Percentiles rank a stretch among this genome's conserved stretches.
These are phyloP conservation scores for Hartigia nigra DNA, from an alignment of 2,888 invertebrate genomes.

Conservation along the genomic window DNA sequence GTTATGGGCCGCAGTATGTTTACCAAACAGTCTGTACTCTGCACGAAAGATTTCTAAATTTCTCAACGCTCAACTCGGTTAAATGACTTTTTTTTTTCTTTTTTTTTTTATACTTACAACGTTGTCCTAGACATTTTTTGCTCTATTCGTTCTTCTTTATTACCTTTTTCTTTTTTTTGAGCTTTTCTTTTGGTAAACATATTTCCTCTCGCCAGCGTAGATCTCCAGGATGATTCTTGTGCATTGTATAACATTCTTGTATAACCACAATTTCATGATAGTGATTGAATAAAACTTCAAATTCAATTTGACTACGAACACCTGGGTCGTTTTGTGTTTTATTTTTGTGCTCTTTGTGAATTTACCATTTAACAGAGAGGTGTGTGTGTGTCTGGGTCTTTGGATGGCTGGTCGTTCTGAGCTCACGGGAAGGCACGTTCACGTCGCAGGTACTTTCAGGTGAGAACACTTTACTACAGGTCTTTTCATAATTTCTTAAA, in stretches of 20 bases:
- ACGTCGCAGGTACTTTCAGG: constrained; percentile 11
- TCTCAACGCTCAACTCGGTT: constrained; percentile 8
- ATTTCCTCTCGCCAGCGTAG: constrained; percentile 53
- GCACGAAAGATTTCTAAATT: constrained; percentile 21
- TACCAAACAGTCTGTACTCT: constrained; percentile 43
- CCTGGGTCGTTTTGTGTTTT: constrained; percentile 57
- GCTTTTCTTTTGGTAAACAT: constrained; percentile 51
- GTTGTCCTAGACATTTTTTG: constrained; percentile 14
- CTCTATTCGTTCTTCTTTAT: constrained; percentile 17
- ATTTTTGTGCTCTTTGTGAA: constrained; percentile 45
- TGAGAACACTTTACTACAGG: not conserved
- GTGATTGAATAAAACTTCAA: constrained; percentile 62
- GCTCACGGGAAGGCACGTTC: constrained; percentile 21
- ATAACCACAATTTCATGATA: constrained; percentile 58
- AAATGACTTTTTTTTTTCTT: constrained; percentile 9
- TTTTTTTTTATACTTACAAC: not conserved
- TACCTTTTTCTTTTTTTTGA: not conserved
- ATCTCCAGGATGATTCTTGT: constrained; percentile 56
- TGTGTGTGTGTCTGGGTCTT: not conserved
- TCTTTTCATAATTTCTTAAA: not conserved
- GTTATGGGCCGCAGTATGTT: constrained; percentile 48
- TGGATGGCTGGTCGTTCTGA: not conserved
- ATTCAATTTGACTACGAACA: constrained; percentile 58
- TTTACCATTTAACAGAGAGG: not conserved
- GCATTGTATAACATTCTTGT: constrained; percentile 62